Percentiles rank a stretch among this genome's conserved stretches.
Evolutionary conservation across 2,113 vertebrate species (phyloP).

Genomic region (Oncorhynchus tshawytscha): DNA sequence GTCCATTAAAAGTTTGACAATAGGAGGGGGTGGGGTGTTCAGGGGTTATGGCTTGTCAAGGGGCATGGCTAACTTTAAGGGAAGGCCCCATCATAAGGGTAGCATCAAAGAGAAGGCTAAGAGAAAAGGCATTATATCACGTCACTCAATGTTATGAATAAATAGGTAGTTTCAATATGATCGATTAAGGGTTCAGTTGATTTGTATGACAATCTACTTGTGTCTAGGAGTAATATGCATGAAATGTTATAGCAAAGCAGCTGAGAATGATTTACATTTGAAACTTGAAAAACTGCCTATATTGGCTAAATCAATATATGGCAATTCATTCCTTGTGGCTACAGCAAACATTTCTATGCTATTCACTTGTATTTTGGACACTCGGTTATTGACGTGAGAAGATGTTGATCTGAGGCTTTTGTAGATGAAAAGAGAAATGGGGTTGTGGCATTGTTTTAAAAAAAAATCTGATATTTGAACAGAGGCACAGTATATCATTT

Average conservation of each 20-base stretch:
- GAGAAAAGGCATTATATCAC: neutral
- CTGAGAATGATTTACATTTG: neutral
- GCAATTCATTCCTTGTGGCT: neutral
- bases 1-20: neutral
- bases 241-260: neutral
- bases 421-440: neutral
- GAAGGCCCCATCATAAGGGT: neutral
- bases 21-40: neutral
- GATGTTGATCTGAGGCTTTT: neutral
- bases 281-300: neutral
- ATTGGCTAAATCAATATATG: neutral
- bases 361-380: conserved; percentile 1
- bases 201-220: neutral
- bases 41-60: neutral
- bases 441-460: neutral
- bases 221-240: neutral
- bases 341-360: neutral
- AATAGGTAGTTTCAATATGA: neutral
- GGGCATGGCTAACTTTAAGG: neutral
- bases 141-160: neutral
- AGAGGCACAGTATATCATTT: conserved; percentile 50
- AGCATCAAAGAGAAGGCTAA: neutral
- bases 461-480: conserved; percentile 35
- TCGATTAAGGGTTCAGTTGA: neutral
- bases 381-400: neutral